phyloP scores from a whole-genome alignment of 2,113 vertebrate genomes.

The Neopipo cinnamomea region DNA sequence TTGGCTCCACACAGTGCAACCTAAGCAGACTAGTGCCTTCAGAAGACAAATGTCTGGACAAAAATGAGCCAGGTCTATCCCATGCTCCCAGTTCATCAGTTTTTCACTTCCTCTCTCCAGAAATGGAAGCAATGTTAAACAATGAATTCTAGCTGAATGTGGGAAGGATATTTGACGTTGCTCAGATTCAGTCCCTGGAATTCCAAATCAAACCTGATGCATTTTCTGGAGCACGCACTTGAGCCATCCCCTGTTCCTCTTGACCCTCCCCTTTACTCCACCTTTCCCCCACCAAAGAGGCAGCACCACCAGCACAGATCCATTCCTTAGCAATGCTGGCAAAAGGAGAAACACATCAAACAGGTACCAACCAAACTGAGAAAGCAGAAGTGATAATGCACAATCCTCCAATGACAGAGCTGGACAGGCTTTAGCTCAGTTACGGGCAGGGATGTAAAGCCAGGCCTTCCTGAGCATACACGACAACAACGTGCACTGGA shows the following conservation, averaged over 20 bases:
- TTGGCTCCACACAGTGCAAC: neutral
- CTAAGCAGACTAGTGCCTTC: neutral
- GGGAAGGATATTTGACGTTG: neutral
- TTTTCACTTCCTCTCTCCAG: neutral
- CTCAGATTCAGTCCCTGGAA: neutral
- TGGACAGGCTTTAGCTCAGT: neutral
- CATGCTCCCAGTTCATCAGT: neutral
- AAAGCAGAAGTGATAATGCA: neutral
- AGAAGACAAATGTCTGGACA: neutral
- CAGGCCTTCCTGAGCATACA: neutral
- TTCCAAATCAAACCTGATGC: neutral
- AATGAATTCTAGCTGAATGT: neutral
- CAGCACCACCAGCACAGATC: neutral
- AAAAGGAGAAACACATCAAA: neutral
- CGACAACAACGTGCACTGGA: rapidly evolving
- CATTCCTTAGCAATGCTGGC: neutral
- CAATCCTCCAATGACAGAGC: neutral
- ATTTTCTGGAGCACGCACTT: neutral
- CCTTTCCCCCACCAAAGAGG: neutral
- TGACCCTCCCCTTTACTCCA: neutral
- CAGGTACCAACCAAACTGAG: neutral
- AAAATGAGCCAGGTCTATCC: neutral
- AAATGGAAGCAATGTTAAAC: neutral
- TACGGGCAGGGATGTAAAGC: neutral
- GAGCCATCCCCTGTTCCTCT: neutral